These are phyloP conservation scores for Diorhabda elongata DNA, from an alignment of 1,140 invertebrate species.

Conservation along the genomic window DNA sequence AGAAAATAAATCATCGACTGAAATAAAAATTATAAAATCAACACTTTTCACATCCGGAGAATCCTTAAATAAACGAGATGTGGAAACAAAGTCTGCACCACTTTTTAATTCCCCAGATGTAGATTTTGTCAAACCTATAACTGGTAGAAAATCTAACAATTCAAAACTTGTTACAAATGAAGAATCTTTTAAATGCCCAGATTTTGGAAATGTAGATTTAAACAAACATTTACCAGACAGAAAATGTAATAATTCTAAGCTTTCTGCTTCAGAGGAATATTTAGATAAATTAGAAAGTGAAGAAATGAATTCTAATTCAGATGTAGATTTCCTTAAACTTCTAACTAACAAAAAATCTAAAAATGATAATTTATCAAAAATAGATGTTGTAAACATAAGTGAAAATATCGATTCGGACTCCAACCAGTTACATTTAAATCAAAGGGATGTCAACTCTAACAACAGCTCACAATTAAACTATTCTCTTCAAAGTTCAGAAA, in stretches of 20 bases:
- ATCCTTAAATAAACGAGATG: background rate
- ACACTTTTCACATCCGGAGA: background rate
- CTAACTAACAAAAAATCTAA: too few relatives aligned
- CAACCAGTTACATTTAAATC: too few relatives aligned
- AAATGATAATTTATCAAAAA: too few relatives aligned
- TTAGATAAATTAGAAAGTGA: background rate
- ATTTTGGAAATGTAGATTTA: too few relatives aligned
- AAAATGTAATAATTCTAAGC: background rate
- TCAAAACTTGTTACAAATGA: background rate
- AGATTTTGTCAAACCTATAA: background rate
- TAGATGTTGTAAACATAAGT: too few relatives aligned
- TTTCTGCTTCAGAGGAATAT: background rate
- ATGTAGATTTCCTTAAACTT: too few relatives aligned
- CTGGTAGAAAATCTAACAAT: background rate
- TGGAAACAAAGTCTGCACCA: background rate
- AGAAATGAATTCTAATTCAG: background rate
- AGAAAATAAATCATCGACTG: background rate
- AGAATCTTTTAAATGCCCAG: background rate
- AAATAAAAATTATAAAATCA: background rate
- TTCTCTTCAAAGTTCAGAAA: background rate
- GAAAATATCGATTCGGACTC: too few relatives aligned
- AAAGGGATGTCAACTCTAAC: background rate
- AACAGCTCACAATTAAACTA: background rate
- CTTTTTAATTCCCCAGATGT: too few relatives aligned
- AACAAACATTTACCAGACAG: background rate